Evolutionary conservation across 2,113 vertebrate species (phyloP), one percentile per base, ranked within the genome.

Genomic region (Albula glossodonta): DNA sequence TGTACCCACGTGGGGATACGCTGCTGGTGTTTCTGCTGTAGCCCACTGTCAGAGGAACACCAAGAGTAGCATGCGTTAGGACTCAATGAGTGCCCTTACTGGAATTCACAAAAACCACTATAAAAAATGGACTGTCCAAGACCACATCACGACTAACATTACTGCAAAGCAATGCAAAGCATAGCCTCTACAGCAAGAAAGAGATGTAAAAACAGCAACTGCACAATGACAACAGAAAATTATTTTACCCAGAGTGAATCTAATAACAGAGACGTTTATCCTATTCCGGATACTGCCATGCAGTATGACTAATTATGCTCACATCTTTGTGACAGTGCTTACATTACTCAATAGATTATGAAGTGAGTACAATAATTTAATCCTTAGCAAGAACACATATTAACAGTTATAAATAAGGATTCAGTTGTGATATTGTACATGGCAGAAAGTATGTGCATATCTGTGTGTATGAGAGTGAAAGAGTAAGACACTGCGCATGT

Each of bases 1-100:
- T 97, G 87, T 98, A 99, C 89, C 98, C 98, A 91, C 98, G 96
- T 85, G 98, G 98, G 83, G 98, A 99, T 93, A 98, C 97, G 88
- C 98, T 99, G 97, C 97, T 99, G 88, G 97, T 98, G 96, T 97
- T 98, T 90, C 97, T 97, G 94, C 96, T 98, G 96, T 99, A 99
- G 89, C 97, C 97, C 89, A 98, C 98, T 99, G 96, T 92, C 90
- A 17, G 95, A 93, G 86, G 90, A 92, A 92, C n/a, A n/a, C n/a
- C n/a, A 95, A 87, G 63, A 85, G 79, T 86, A 11, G 1, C 85
- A 2, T 11, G 48, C 9, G 66, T 74, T 74, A 74, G 22, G 66
- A 19, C 66, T 31, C 5, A 3, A 56, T n/a, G n/a, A n/a, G n/a
- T n/a, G n/a, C n/a, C n/a, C n/a, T n/a, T n/a, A n/a, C n/a, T n/a